Evolutionary conservation across 2,797 vertebrate genomes (phyloP).

Genomic region (Microtus californicus): DNA sequence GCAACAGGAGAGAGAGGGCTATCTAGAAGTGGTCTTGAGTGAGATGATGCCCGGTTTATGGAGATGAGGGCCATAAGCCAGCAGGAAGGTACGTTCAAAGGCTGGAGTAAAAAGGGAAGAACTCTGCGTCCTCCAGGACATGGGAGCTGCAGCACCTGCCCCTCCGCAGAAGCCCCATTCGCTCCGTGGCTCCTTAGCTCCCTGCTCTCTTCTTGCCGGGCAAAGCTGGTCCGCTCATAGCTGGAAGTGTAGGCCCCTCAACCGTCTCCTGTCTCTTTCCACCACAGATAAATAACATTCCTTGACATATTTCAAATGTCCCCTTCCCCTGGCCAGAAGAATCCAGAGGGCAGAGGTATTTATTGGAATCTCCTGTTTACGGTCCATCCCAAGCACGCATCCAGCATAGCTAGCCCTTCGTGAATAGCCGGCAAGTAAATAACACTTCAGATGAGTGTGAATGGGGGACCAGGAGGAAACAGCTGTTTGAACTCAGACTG

Average conservation of each 20-base stretch:
- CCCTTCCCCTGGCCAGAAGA: neutral
- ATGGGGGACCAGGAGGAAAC: too few species aligned
- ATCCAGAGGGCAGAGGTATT: neutral
- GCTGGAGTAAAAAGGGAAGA: neutral
- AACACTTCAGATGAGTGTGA: neutral
- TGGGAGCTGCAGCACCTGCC: fast-evolving
- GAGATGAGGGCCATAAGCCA: neutral
- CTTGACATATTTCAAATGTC: neutral
- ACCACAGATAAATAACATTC: neutral
- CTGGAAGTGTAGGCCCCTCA: neutral
- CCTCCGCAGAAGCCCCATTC: neutral
- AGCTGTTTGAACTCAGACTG: neutral
- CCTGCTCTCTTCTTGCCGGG: neutral
- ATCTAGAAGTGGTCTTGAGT: neutral
- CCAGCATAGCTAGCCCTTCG: neutral
- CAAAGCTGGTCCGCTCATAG: neutral
- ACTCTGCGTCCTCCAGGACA: neutral
- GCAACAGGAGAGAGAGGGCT: neutral
- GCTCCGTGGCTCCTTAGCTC: fast-evolving
- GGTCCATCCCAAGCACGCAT: neutral
- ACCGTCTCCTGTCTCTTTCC: neutral
- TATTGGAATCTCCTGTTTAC: neutral
- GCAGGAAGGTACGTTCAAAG: neutral
- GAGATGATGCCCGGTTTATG: neutral
- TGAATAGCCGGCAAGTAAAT: neutral